phyloP scores from a whole-genome alignment of 2,888 invertebrate genomes.

The Patella pellucida region DNA sequence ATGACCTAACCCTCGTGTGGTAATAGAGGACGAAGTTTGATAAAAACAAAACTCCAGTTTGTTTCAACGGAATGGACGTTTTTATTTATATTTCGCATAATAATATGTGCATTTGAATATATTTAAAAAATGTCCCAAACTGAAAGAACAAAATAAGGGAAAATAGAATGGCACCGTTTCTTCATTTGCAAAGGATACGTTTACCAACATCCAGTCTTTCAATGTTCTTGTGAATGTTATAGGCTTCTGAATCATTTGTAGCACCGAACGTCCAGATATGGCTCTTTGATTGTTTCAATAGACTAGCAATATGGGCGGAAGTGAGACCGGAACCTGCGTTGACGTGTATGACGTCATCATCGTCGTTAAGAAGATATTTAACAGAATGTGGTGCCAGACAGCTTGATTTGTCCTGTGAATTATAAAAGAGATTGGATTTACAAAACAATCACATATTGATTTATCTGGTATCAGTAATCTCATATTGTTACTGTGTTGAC shows the following conservation, averaged over 20 bases:
- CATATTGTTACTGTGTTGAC: too few species aligned
- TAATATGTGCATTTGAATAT: too few species aligned
- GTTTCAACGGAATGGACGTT: too few species aligned
- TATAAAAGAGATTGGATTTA: too few species aligned
- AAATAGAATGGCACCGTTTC: not conserved
- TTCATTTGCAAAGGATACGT: conserved; percentile 52
- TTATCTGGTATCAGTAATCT: too few species aligned
- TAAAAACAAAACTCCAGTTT: too few species aligned
- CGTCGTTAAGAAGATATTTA: conserved; percentile 60
- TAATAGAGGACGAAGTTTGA: too few species aligned
- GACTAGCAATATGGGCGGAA: conserved; percentile 65
- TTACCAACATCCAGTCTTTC: conserved; percentile 57
- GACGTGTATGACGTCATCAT: conserved; percentile 67
- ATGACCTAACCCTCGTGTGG: too few species aligned
- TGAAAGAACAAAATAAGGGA: too few species aligned
- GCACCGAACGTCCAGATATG: conserved; percentile 61
- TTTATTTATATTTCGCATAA: too few species aligned
- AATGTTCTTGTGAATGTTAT: conserved; percentile 47
- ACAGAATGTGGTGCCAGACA: conserved; percentile 66
- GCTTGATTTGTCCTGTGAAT: conserved; percentile 68
- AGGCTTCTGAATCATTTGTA: conserved; percentile 38
- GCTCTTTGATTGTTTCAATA: conserved; percentile 50
- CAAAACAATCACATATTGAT: too few species aligned
- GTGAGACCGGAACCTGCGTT: conserved; percentile 65
- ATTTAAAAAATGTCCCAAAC: too few species aligned